Evolutionary conservation across 2,113 vertebrate species (phyloP).

Genomic region (Turdus rufiventris): DNA sequence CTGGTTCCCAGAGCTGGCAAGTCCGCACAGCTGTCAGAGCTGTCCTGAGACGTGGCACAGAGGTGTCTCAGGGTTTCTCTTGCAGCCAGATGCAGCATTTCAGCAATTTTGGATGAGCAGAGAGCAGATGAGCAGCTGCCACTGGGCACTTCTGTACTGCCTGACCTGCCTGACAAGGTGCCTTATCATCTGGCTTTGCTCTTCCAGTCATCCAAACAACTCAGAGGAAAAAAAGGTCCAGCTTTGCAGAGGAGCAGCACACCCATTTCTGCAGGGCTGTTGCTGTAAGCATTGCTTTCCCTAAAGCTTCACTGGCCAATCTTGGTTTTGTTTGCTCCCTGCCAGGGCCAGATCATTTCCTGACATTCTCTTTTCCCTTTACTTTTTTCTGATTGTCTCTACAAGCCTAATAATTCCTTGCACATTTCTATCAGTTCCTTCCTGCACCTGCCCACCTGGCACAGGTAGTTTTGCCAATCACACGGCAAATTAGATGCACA

Average conservation of each 20-base stretch:
- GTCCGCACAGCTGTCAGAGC: not conserved
- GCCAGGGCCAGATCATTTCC: not conserved
- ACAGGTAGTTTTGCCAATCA: not conserved
- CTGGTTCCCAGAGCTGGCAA: not conserved
- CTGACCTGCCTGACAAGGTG: not conserved
- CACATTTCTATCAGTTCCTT: not conserved
- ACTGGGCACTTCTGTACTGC: not conserved
- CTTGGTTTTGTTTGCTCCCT: not conserved
- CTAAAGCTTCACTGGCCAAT: not conserved
- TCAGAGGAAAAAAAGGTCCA: not conserved
- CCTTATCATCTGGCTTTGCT: not conserved
- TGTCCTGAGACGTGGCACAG: not conserved
- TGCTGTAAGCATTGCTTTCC: not conserved
- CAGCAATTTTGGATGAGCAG: not conserved
- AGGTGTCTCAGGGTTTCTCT: not conserved
- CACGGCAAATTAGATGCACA: not conserved
- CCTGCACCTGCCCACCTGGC: not conserved
- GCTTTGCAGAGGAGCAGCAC: not conserved
- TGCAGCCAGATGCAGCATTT: not conserved
- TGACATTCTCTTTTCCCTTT: not conserved
- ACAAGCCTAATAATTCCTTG: not conserved
- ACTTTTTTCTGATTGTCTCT: not conserved
- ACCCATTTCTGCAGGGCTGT: rapidly evolving
- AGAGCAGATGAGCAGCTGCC: not conserved
- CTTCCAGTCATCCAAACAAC: not conserved